Conservation (phyloP, 2,888 invertebrate species). For the Acholoe squamosa region DNA sequence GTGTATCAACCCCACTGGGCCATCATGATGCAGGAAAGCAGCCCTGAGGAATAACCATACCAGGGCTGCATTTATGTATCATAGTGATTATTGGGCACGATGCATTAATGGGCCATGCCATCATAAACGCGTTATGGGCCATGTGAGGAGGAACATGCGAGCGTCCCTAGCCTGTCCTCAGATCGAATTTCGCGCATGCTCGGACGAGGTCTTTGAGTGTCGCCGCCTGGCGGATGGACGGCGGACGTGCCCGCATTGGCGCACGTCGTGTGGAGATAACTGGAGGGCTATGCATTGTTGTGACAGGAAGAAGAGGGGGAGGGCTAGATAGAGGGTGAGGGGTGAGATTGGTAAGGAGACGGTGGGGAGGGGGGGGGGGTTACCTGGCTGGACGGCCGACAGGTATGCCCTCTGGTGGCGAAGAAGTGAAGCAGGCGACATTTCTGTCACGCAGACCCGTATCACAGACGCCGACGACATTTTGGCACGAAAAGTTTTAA, state of each 20-base stretch:
- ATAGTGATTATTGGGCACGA: too few species aligned
- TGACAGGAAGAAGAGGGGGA: not conserved
- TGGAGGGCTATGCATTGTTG: constrained; percentile 11
- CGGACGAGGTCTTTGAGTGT: not conserved
- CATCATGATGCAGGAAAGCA: too few species aligned
- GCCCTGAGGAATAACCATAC: too few species aligned
- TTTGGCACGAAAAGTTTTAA: too few species aligned
- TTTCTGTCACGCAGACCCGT: not conserved
- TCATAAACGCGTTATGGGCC: too few species aligned
- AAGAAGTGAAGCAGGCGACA: constrained; percentile 21
- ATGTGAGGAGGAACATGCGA: not conserved
- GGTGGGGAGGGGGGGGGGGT: not conserved
- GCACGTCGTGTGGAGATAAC: not conserved
- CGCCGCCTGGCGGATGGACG: not conserved
- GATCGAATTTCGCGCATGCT: constrained; percentile 23
- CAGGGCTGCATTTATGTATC: too few species aligned
- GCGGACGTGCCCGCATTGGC: not conserved
- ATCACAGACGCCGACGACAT: not conserved
- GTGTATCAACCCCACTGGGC: too few species aligned
- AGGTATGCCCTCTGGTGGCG: constrained; percentile 28
- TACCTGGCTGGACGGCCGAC: constrained; percentile 17
- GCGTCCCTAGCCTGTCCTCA: not conserved
- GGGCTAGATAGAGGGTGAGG: not conserved
- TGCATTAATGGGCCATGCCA: too few species aligned
- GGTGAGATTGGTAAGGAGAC: not conserved